Evolutionary conservation across 2,113 vertebrate species (phyloP).

Genomic region (Hepsetus odoe): DNA sequence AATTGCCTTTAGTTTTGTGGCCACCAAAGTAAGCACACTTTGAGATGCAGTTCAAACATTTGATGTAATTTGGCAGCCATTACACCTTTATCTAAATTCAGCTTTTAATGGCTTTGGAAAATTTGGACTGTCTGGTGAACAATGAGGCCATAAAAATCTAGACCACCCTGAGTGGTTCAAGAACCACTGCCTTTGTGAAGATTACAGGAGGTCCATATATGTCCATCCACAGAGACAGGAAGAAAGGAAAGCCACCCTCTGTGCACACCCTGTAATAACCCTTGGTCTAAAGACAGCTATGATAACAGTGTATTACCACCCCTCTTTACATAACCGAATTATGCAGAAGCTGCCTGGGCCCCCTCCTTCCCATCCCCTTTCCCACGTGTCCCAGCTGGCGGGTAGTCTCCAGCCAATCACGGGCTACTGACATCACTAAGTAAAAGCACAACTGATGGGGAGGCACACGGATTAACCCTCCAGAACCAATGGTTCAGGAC

Average conservation of each 20-base stretch:
- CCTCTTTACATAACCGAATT: slow-evolving; percentile 76
- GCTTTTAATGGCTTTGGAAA: background rate
- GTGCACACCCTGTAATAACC: slow-evolving; percentile 57
- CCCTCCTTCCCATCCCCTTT: slow-evolving; percentile 50
- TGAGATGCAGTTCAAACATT: background rate
- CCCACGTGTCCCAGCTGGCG: slow-evolving; percentile 55
- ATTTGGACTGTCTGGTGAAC: background rate
- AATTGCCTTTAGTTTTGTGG: too few relatives aligned
- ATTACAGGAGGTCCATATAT: slow-evolving; percentile 34
- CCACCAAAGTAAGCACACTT: too few relatives aligned
- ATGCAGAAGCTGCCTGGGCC: slow-evolving; percentile 62
- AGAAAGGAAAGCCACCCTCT: slow-evolving; percentile 33
- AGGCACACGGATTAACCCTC: slow-evolving; percentile 74
- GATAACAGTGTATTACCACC: slow-evolving; percentile 68
- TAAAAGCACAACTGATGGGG: slow-evolving; percentile 77
- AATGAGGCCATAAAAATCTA: background rate
- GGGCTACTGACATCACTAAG: slow-evolving; percentile 68
- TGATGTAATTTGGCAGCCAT: background rate
- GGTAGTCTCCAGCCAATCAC: slow-evolving; percentile 64
- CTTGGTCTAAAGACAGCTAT: slow-evolving; percentile 46
- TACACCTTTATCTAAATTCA: background rate
- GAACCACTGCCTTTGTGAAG: slow-evolving; percentile 1
- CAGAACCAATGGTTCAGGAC: slow-evolving; percentile 71
- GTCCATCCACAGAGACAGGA: slow-evolving; percentile 17
- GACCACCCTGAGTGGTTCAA: background rate